phyloP scores from a whole-genome alignment of 2,888 invertebrate species.

The Pseudoips prasinana region DNA sequence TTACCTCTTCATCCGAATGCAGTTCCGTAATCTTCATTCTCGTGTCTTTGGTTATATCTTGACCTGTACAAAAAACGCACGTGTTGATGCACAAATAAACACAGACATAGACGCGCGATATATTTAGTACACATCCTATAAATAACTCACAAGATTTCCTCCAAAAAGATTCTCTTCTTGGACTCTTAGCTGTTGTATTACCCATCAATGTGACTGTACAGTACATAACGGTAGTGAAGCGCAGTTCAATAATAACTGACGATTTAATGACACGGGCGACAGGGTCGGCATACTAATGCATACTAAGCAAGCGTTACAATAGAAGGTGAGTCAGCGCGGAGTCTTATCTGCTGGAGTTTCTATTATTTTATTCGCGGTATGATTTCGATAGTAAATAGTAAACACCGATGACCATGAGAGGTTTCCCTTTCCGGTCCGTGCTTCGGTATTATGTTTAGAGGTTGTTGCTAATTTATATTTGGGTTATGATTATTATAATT shows the following conservation, averaged over 20 bases:
- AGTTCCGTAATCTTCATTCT: constrained; percentile 75
- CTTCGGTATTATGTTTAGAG: too few relatives aligned
- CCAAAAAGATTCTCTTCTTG: constrained; percentile 52
- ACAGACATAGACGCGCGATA: constrained; percentile 32
- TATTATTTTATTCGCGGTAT: constrained; percentile 37
- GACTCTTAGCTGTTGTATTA: constrained; percentile 57
- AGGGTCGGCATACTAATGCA: constrained; percentile 57
- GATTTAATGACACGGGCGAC: constrained; percentile 49
- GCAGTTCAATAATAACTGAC: constrained; percentile 38
- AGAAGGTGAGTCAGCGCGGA: constrained; percentile 56
- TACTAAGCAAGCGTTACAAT: constrained; percentile 60
- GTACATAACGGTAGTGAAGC: constrained; percentile 56
- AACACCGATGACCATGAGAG: constrained; percentile 36
- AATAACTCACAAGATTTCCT: constrained; percentile 67
- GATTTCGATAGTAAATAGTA: constrained; percentile 47
- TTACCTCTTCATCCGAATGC: constrained; percentile 74
- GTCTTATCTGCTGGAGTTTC: constrained; percentile 60
- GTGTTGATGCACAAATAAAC: constrained; percentile 52
- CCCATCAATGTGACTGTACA: constrained; percentile 57
- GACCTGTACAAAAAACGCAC: constrained; percentile 66
- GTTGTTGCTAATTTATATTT: not conserved
- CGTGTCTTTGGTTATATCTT: constrained; percentile 77
- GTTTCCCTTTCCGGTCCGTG: constrained; percentile 29
- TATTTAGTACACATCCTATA: constrained; percentile 33
- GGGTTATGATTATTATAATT: too few relatives aligned